Evolutionary conservation across 2,113 vertebrate genomes (phyloP), one percentile per base, ranked within the genome.

Genomic region (Centrocercus urophasianus): DNA sequence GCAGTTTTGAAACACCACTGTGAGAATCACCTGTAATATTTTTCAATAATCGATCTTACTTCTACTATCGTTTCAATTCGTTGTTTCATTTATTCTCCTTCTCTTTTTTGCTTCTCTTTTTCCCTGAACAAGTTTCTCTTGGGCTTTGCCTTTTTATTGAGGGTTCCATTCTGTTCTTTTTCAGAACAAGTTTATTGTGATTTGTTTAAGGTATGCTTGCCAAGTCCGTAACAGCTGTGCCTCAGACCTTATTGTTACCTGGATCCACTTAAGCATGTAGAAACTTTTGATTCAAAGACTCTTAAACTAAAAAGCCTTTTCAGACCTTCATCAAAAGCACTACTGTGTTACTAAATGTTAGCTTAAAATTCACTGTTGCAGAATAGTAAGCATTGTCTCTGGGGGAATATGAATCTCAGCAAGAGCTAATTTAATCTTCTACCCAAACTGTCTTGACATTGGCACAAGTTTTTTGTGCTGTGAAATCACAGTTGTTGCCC

Each of bases 231-330:
- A 24, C 6, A 75, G 24, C 54, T 43, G 2, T 38, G 12, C 43
- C 11, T 71, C 8, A 38, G 25, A 27, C 7, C 1, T 74, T 30
- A 22, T 0, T 1, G 16, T n/a, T 66, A 47, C 48, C 34, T 50
- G 12, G 16, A 52, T 57, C 30, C 32, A 25, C 45, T 45, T 57
- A 13, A 90, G 28, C 40, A 34, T 5, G 13, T 22, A 63, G 42
- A 52, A 81, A 17, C 30, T 17, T 65, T 76, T n/a, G 28, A 60
- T 42, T 65, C n/a, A 65, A 20, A 8, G 13, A 54, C 3, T 27
- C 38, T 57, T 73, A 45, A 82, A 27, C 28, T 63, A 22, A 67
- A 63, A 69, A 43, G 5, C 8, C 8, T 64, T 67, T 78, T 27
- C 15, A 81, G 65, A 47, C 6, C 52, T 75, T 79, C 3, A 0